Evolutionary conservation across 2,888 invertebrate genomes (phyloP), one percentile per base, ranked within the genome.

Genomic region (Cerceris rybyensis): DNA sequence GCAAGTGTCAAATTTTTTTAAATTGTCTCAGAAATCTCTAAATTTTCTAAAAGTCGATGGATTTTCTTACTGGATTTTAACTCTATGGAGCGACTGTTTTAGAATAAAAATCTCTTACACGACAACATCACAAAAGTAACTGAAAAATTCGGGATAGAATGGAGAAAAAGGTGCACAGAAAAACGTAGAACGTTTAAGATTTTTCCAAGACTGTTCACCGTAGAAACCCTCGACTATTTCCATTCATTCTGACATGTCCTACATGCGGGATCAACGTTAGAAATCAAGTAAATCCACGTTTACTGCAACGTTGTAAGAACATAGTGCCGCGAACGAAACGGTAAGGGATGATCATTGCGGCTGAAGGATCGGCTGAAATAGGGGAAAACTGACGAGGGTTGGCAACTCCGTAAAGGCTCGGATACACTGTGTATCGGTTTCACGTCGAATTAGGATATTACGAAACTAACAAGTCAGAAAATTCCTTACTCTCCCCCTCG

Each of bases 131-230:
- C 2, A 28, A 28, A 28, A 28, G 28, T 28, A 28, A 28, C 28
- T 28, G 28, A 28, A 28, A 28, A 28, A 28, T 28, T 46, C 46
- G 11, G 6, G 9, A 6, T 46, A 46, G 11, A 11, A 11, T 46
- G 46, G 8, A 8, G n/a, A 46, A 46, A 46, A 46, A 46, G 46
- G 46, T 1, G 28, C 11, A 11, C 11, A 46, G 11, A 11, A 46
- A 81, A 87, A 84, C 86, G 81, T 76, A 86, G 76, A 78, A 81
- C 87, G 85, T 82, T 88, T 78, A 78, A 76, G 75, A 66, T 70
- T 67, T 80, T 7, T 52, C 69, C 66, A 72, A 68, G 73, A 78
- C 87, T 87, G 86, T 90, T 89, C 87, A 86, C 89, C 88, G 88
- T 88, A 78, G 78, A 54, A 66, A 70, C 64, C 65, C 67, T 60